Conservation (phyloP, 2,888 invertebrate genomes). For the Pantelozetes paolii region DNA sequence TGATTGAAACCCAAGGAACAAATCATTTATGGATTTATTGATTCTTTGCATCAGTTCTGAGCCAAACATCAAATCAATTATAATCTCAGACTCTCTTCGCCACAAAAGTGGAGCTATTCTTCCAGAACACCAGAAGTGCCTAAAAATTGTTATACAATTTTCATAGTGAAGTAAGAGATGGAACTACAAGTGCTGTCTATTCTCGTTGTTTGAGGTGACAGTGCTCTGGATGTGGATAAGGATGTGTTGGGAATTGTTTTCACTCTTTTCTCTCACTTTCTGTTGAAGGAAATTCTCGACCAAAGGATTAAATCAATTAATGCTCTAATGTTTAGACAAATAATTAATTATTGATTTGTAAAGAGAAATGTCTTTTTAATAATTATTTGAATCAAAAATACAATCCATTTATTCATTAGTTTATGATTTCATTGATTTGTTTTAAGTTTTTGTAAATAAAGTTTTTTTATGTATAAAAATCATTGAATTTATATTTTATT, state of each 20-base stretch:
- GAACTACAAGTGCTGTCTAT: constrained; percentile 16
- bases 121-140: constrained; percentile 30
- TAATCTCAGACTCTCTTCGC: background rate
- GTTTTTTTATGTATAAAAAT: too few relatives aligned
- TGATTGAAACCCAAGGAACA: background rate
- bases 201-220: too few relatives aligned
- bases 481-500: too few relatives aligned
- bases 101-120: constrained; percentile 14
- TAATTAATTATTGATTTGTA: background rate
- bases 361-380: background rate
- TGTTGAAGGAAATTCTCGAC: background rate
- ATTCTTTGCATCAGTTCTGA: background rate
- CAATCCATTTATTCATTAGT: too few relatives aligned
- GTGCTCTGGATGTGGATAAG: background rate
- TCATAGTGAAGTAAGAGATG: constrained; percentile 17
- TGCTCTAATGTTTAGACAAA: background rate
- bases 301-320: background rate
- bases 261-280: background rate
- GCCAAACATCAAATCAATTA: background rate
- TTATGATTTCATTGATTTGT: too few relatives aligned
- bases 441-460: too few relatives aligned
- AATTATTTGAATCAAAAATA: background rate
- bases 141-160: constrained; percentile 31
- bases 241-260: background rate
- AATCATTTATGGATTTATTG: background rate